Percentiles rank a stretch among this genome's conserved stretches.
phyloP scores from a whole-genome alignment of 2,113 vertebrate species.

The Balaeniceps rex region DNA sequence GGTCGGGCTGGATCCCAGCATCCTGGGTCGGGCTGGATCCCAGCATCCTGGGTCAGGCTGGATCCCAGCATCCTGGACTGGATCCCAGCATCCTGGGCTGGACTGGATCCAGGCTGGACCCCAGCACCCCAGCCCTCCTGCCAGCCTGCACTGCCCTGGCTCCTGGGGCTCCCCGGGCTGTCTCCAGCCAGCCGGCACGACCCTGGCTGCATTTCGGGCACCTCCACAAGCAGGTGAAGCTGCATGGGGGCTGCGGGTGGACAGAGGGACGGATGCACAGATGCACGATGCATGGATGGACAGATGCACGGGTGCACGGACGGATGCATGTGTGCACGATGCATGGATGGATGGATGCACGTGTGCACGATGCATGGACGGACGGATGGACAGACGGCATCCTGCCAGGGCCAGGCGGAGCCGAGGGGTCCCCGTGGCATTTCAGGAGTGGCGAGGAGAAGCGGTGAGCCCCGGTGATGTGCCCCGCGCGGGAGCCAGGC shows the following conservation, averaged over 20 bases:
- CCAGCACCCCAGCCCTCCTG: not conserved
- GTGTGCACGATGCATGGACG: not conserved
- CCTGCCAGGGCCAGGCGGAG: not conserved
- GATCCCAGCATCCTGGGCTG: not conserved
- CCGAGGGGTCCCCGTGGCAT: not conserved
- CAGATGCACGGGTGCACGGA: not conserved
- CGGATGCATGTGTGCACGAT: not conserved
- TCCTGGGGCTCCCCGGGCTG: not conserved
- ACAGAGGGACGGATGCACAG: not conserved
- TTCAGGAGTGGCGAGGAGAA: not conserved
- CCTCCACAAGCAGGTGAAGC: not conserved
- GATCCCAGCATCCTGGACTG: not conserved
- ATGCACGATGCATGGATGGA: not conserved
- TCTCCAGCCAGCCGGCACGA: not conserved
- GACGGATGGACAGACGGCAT: not conserved
- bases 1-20: not conserved
- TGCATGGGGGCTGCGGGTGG: not conserved
- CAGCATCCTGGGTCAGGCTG: not conserved
- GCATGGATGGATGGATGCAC: not conserved
- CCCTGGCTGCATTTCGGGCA: not conserved
- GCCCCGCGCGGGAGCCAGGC: rapidly evolving
- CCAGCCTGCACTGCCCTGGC: not conserved
- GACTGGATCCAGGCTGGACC: not conserved
- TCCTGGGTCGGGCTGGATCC: not conserved
- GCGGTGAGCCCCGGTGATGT: not conserved